phyloP scores from a whole-genome alignment of 2,797 vertebrate genomes.

The Eulemur albifrons region DNA sequence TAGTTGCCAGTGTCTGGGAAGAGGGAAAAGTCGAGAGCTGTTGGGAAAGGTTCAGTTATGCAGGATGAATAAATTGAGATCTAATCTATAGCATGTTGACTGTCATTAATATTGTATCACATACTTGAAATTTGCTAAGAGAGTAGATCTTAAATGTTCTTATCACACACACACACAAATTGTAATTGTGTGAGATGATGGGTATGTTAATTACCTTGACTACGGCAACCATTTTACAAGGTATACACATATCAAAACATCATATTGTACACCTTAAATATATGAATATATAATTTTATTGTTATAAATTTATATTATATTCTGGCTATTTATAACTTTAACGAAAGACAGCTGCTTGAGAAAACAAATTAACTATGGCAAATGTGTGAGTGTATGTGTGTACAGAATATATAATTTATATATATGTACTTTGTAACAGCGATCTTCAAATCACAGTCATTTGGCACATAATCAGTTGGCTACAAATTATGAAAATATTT shows the following conservation, averaged over 20 bases:
- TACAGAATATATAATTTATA: not conserved
- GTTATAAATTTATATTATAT: not conserved
- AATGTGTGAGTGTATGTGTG: not conserved
- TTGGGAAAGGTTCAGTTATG: not conserved
- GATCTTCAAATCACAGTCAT: not conserved
- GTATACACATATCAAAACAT: not conserved
- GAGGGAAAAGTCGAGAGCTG: not conserved
- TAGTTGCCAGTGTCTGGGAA: not conserved
- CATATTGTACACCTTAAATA: not conserved
- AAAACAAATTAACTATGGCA: not conserved
- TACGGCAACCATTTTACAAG: not conserved
- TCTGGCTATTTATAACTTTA: not conserved
- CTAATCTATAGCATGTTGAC: not conserved
- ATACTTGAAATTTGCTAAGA: not conserved
- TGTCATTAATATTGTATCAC: not conserved
- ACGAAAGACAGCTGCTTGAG: not conserved
- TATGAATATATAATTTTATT: not conserved
- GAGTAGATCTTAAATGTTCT: not conserved
- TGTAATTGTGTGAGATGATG: not conserved
- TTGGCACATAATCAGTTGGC: not conserved
- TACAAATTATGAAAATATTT: conserved; percentile 30
- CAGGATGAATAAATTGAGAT: not conserved
- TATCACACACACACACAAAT: not conserved
- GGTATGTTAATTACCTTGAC: not conserved
- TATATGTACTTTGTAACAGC: not conserved